phyloP scores from a whole-genome alignment of 2,797 vertebrate genomes.

The Triplophysa yarkandensis region DNA sequence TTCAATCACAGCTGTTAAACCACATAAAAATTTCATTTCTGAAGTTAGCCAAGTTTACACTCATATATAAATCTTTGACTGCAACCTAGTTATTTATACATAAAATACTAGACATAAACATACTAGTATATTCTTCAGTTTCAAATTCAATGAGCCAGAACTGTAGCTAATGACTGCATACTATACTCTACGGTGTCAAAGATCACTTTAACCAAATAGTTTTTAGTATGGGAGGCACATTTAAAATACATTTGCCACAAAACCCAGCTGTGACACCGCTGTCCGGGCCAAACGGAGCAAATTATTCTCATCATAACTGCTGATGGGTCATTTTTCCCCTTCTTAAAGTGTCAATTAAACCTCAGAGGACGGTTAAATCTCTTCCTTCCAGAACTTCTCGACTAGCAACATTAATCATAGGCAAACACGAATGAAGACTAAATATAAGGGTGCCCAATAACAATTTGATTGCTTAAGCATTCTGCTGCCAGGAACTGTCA shows the following conservation, averaged over 20 bases:
- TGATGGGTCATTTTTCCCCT: conserved; percentile 14
- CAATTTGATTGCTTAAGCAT: conserved; percentile 1
- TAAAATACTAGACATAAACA: too few species aligned
- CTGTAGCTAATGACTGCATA: conserved; percentile 17
- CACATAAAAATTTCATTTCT: conserved; percentile 2
- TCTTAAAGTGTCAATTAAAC: conserved; percentile 20
- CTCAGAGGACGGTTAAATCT: conserved; percentile 5
- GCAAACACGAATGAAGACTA: neutral
- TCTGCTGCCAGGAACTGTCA: neutral
- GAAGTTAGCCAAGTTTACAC: neutral
- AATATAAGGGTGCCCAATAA: conserved; percentile 1
- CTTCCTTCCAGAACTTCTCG: conserved; percentile 1
- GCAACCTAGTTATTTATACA: neutral
- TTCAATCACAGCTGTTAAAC: conserved; percentile 5
- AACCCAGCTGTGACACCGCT: neutral
- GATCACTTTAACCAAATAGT: conserved; percentile 26
- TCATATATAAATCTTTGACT: neutral
- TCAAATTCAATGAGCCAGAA: conserved; percentile 10
- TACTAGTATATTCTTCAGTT: neutral
- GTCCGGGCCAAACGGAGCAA: conserved; percentile 25
- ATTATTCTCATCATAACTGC: conserved; percentile 24
- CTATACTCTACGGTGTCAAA: conserved; percentile 11
- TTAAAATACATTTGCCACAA: conserved; percentile 23
- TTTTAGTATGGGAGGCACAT: conserved; percentile 31
- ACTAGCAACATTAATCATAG: neutral